Evolutionary conservation across 2,797 vertebrate species (phyloP).

Genomic region (Channallabes apus): DNA sequence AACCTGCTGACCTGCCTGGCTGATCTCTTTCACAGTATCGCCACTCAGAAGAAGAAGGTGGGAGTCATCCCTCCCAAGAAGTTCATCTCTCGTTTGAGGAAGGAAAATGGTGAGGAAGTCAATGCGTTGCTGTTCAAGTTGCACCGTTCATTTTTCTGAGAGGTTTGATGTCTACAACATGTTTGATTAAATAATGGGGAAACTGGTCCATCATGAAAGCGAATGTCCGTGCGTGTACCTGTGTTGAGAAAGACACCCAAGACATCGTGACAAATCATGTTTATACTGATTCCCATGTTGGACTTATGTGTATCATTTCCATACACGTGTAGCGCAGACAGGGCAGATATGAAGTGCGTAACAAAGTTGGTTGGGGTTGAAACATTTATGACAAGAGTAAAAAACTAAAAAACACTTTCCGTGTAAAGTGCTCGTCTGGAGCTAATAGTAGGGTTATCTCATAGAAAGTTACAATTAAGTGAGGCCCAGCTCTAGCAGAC

Average conservation of each 20-base stretch:
- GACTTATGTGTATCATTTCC: background rate
- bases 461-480: background rate
- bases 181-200: too few relatives aligned
- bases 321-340: background rate
- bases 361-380: background rate
- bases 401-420: background rate
- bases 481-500: background rate
- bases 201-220: too few relatives aligned
- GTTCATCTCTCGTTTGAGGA: conserved; percentile 94
- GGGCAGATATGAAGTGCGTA: background rate
- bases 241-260: too few relatives aligned
- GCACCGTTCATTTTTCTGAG: too few relatives aligned
- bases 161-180: too few relatives aligned
- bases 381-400: background rate
- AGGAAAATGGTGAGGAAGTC: conserved; percentile 87
- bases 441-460: conserved; percentile 12
- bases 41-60: conserved; percentile 98
- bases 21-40: conserved; percentile 97
- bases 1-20: conserved; percentile 95
- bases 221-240: too few relatives aligned
- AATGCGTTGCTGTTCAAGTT: too few relatives aligned
- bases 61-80: conserved; percentile 98
- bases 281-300: too few relatives aligned
- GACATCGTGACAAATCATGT: too few relatives aligned
- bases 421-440: background rate